phyloP scores from a whole-genome alignment of 2,113 vertebrate species.

The Tachycineta bicolor region DNA sequence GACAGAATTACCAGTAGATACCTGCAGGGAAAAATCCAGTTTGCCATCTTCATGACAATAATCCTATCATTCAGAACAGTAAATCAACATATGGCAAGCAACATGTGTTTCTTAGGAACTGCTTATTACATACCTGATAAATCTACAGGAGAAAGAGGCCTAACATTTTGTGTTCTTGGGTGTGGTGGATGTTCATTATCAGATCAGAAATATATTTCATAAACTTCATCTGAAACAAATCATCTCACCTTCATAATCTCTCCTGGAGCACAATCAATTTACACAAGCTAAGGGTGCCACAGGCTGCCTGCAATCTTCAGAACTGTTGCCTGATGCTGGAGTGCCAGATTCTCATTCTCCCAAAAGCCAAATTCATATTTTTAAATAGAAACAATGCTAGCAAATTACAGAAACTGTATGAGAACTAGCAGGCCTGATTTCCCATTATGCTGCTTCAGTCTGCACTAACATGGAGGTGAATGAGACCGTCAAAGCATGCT shows the following conservation, averaged over 20 bases:
- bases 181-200: not conserved
- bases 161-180: not conserved
- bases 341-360: not conserved
- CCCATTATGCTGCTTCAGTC: not conserved
- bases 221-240: not conserved
- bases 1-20: not conserved
- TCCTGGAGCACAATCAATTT: not conserved
- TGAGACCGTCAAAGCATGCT: not conserved
- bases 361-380: not conserved
- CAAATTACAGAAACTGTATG: not conserved
- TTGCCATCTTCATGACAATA: not conserved
- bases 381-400: not conserved
- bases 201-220: not conserved
- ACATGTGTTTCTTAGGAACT: not conserved
- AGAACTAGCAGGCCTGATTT: not conserved
- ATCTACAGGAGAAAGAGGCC: not conserved
- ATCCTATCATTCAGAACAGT: not conserved
- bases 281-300: not conserved
- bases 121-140: not conserved
- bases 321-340: not conserved
- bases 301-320: not conserved
- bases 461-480: not conserved
- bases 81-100: not conserved
- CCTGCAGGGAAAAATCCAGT: not conserved
- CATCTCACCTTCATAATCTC: not conserved